Evolutionary conservation across 2,113 vertebrate species (phyloP).

Genomic region (Pithys albifrons): DNA sequence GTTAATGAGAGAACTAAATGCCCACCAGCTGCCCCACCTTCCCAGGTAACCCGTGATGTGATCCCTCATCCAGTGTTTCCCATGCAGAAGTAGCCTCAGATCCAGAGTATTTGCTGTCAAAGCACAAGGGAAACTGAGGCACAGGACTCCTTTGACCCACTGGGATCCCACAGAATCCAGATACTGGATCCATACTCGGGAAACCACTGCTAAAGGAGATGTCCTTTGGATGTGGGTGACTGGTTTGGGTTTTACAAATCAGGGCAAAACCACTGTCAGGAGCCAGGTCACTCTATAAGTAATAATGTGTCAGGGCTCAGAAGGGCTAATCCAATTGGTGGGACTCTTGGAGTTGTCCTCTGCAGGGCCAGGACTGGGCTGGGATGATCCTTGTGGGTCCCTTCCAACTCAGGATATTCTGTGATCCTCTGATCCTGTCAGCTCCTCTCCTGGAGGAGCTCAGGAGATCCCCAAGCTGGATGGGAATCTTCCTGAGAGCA

Average conservation of each 20-base stretch:
- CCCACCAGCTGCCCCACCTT: not conserved
- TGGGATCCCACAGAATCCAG: not conserved
- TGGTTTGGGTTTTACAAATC: not conserved
- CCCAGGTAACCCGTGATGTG: rapidly evolving
- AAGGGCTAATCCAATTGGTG: not conserved
- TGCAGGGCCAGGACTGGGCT: not conserved
- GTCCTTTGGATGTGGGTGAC: not conserved
- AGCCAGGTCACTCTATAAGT: not conserved
- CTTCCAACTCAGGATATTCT: not conserved
- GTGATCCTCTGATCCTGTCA: rapidly evolving
- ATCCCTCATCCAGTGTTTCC: not conserved
- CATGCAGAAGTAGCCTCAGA: not conserved
- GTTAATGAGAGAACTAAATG: not conserved
- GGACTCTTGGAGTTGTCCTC: not conserved
- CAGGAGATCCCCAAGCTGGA: no score
- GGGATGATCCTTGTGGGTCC: not conserved
- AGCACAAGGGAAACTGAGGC: not conserved
- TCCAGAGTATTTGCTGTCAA: not conserved
- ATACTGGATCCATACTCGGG: not conserved
- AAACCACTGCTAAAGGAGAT: not conserved
- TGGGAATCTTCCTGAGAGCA: no score
- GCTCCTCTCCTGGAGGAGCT: not conserved
- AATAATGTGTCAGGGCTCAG: not conserved
- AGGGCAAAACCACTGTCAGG: not conserved
- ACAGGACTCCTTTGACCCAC: rapidly evolving